Conservation (phyloP, 92 coral and sea anemone genomes). For the Hydrozoanthus gracilis region DNA sequence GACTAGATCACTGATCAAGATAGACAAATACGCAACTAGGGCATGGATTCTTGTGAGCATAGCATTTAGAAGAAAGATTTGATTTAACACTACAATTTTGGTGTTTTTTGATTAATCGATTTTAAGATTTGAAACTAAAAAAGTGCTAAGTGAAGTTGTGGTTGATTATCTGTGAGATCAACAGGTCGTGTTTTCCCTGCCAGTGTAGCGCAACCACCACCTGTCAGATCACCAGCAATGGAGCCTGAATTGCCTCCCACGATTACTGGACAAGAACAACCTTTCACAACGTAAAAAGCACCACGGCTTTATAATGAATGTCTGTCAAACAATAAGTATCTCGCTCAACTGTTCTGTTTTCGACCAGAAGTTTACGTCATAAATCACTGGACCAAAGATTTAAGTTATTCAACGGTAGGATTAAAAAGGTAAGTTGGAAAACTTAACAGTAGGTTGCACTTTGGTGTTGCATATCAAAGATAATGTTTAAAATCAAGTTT, state of each 20-base stretch:
- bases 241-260: slow-evolving; percentile 1
- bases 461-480: background rate
- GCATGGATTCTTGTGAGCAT: background rate
- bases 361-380: background rate
- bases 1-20: slow-evolving; percentile 38
- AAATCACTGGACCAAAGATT: background rate
- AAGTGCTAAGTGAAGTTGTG: background rate
- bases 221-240: slow-evolving; percentile 25
- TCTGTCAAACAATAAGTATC: background rate
- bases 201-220: background rate
- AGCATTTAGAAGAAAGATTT: background rate
- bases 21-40: background rate
- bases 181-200: slow-evolving; percentile 11
- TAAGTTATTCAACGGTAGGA: background rate
- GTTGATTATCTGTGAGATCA: background rate
- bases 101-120: background rate
- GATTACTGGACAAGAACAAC: background rate
- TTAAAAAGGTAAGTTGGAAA: background rate
- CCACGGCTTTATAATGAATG: background rate
- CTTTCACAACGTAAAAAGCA: background rate
- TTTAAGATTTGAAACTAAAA: background rate
- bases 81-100: background rate
- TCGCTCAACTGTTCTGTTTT: background rate
- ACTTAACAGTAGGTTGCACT: background rate
- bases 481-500: background rate